Evolutionary conservation across 1,140 invertebrate species (phyloP), one percentile per base, ranked within the genome.

Genomic region (Ephestia elutella): DNA sequence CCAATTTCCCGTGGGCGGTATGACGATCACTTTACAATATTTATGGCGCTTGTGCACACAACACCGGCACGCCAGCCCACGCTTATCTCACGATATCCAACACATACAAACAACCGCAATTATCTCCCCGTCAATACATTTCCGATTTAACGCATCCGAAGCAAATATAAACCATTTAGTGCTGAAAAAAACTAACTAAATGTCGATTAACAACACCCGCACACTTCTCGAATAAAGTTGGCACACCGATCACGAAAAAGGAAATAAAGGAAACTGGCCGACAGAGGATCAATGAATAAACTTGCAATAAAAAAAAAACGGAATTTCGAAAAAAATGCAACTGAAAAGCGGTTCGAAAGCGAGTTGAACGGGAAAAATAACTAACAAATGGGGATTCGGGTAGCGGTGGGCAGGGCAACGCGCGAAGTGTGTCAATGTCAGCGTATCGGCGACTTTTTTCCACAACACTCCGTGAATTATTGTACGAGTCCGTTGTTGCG

Each of bases 371-470:
- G 17, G 48, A 53, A 63, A 53, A 57, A 70, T 60, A 66, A 69
- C 59, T 63, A 69, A 63, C 64, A 67, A 74, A 68, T 62, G 60
- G 54, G 49, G 57, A 51, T 58, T 57, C 54, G 59, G 56, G 65
- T 49, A 64, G 59, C 65, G 62, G 57, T 59, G 62, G 59, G 68
- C 71, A 78, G 78, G 8, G 25, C 70, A 59, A 63, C 66, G 53
- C 69, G 62, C 61, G 61, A 85, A 77, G 64, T 83, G 73, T 85
- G 80, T 83, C 82, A 85, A 80, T 85, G 82, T 78, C 79, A 75
- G 62, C 71, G 65, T 73, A 71, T 73, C 70, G 69, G 62, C n/a
- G 65, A 64, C 62, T 68, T 68, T 71, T 70, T 78, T 72, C 73
- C 69, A 38, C 55, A 17, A 70, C 50, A 21, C 20, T 25, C n/a